These are phyloP conservation scores for Pocota personata DNA, from an alignment of 2,888 invertebrate species.

Conservation along the genomic window DNA sequence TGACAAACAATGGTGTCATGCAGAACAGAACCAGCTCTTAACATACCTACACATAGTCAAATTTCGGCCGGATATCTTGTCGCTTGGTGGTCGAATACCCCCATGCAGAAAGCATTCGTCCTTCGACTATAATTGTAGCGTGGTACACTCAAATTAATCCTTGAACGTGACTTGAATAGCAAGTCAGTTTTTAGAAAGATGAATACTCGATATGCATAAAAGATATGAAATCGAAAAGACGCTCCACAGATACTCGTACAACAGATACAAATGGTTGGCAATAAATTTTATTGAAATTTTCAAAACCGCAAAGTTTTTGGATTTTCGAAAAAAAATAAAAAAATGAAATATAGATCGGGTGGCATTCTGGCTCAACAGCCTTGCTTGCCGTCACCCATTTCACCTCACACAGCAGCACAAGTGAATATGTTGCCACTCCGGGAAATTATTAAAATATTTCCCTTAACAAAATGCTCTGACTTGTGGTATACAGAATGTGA, in stretches of 20 bases:
- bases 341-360: no score
- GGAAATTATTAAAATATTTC: slow-evolving; percentile 3
- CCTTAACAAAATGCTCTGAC: neutral
- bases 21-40: neutral
- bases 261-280: neutral
- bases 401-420: neutral
- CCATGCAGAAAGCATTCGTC: neutral
- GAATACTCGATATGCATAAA: neutral
- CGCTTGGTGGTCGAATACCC: neutral
- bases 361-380: neutral
- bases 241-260: neutral
- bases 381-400: neutral
- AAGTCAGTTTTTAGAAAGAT: neutral
- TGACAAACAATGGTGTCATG: neutral
- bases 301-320: neutral
- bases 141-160: neutral
- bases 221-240: neutral
- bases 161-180: slow-evolving; percentile 11
- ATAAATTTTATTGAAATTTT: slow-evolving; percentile 14
- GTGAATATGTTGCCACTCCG: slow-evolving; percentile 4
- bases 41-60: neutral
- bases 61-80: no score
- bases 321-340: no score
- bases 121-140: neutral
- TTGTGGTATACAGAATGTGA: neutral